Evolutionary conservation across 2,888 invertebrate species (phyloP).

Genomic region (Philereme vetulata): DNA sequence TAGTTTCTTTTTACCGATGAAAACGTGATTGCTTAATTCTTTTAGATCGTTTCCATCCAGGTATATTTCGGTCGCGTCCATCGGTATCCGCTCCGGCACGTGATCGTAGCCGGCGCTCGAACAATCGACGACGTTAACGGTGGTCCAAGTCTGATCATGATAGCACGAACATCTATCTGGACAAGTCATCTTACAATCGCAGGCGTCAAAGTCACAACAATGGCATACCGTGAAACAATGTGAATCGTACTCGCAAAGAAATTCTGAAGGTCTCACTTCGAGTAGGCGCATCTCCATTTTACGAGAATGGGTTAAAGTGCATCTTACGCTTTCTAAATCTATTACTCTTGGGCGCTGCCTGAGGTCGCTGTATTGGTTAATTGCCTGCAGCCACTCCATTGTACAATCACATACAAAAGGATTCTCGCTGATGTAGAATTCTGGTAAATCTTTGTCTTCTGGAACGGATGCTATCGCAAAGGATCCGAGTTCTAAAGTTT

Average conservation of each 20-base stretch:
- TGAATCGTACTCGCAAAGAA: constrained; percentile 91
- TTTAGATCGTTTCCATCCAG: constrained; percentile 92
- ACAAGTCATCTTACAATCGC: constrained; percentile 96
- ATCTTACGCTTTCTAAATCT: constrained; percentile 91
- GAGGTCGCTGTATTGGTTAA: constrained; percentile 89
- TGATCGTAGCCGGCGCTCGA: constrained; percentile 88
- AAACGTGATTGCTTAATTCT: constrained; percentile 92
- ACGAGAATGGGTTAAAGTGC: constrained; percentile 88
- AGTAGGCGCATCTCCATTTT: constrained; percentile 86
- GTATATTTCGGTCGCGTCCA: constrained; percentile 95
- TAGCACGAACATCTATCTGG: constrained; percentile 93
- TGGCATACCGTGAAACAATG: constrained; percentile 94
- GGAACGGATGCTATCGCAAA: constrained; percentile 87
- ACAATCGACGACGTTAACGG: constrained; percentile 92
- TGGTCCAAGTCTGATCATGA: constrained; percentile 93
- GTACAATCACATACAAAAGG: constrained; percentile 93
- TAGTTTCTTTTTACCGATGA: constrained; percentile 93
- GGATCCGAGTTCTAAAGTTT: constrained; percentile 88
- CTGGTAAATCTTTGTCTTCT: constrained; percentile 87
- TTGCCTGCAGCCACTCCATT: constrained; percentile 93
- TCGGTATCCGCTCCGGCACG: constrained; percentile 92
- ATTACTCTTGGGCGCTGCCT: constrained; percentile 90
- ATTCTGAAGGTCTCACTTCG: constrained; percentile 89
- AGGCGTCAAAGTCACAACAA: constrained; percentile 95
- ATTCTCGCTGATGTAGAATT: constrained; percentile 92